Conservation (phyloP, 2,113 vertebrate species). For the Mesembrinibis cayennensis region DNA sequence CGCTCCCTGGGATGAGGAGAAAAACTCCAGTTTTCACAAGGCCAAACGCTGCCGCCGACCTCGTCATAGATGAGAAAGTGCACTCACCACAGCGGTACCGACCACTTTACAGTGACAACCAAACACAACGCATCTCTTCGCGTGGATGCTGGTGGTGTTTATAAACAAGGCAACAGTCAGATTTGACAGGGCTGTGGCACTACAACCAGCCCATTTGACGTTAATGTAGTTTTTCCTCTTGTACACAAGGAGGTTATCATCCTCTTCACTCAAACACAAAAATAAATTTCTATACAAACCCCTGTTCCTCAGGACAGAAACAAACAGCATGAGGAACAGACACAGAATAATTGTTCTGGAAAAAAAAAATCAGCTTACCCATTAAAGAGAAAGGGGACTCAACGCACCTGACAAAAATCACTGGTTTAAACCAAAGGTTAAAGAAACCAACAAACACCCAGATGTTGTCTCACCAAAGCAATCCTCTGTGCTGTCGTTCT, state of each 20-base stretch:
- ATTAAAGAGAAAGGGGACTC: background rate
- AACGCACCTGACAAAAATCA: background rate
- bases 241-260: background rate
- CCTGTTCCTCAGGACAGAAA: background rate
- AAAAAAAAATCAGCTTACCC: background rate
- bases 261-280: background rate
- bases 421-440: background rate
- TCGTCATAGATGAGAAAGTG: background rate
- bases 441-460: background rate
- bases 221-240: background rate
- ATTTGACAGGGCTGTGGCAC: background rate
- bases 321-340: background rate
- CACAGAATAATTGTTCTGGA: background rate
- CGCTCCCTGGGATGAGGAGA: background rate
- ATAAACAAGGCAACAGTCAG: background rate
- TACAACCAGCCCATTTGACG: background rate
- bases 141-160: background rate
- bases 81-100: background rate
- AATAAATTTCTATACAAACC: background rate
- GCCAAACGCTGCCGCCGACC: background rate
- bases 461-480: background rate
- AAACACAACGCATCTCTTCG: background rate
- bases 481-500: background rate
- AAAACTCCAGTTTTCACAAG: background rate
- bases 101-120: background rate